Base-by-base conservation (phyloP, 2,113 vertebrate species). In the Aphelocoma coerulescens region DNA sequence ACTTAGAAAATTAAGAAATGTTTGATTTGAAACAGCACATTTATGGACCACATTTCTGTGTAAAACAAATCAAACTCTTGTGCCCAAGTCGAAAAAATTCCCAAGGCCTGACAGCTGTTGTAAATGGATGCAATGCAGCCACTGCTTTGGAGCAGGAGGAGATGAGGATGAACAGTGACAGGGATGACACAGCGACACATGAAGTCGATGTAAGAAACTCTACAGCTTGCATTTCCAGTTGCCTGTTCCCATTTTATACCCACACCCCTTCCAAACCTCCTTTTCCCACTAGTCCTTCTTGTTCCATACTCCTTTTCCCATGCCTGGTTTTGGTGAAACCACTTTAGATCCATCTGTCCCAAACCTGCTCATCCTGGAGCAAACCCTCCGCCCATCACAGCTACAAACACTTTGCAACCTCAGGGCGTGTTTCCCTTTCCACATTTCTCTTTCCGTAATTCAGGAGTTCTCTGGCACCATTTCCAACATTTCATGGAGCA, bases 401-500 rank as follows among this genome's bases (percentile, higher is more conserved):
- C 73, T 49, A 17, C 17, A 1, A 61, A 46, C 4, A 3, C 30
- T 52, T 76, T 43, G 48, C 46, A 37, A 58, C 16, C 17, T 27
- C 49, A 59, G 52, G 57, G n/a, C 3, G 9, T 16, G 18, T 28
- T 74, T 74, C 49, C 59, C 41, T 57, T 57, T 30, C 69, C 49
- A 28, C 0, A 4, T 67, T 57, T 78, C 59, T 71, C 32, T 58
- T 62, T 33, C 58, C 41, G 3, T 7, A 57, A 44, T 32, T 62
- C 80, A 72, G 91, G 61, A 85, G 32, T 80, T 71, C 44, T 88
- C 84, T 24, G 87, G 78, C 43, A 37, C 7, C 63, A 54, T 54
- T 54, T 35, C 63, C 94, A 85, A 75, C 94, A 78, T 54, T 71
- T 61, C 76, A 79, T 8, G n/a, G 69, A 87, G 94, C 96, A 92